Evolutionary conservation across 2,113 vertebrate genomes (phyloP).

Genomic region (Cochlearius cochlearius): DNA sequence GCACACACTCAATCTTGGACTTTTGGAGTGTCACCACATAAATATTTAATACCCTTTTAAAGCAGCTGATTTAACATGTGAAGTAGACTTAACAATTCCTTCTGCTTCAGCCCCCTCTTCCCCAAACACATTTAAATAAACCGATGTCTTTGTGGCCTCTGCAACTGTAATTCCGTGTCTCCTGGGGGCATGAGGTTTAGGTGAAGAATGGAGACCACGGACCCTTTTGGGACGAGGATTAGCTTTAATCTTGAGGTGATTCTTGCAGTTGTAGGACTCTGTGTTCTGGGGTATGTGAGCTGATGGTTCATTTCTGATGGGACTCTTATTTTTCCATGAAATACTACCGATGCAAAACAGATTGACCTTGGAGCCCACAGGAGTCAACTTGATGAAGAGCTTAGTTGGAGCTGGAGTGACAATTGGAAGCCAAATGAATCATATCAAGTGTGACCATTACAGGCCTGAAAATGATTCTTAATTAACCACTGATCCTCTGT

Average conservation of each 20-base stretch:
- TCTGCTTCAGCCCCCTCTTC: slow-evolving; percentile 26
- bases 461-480: slow-evolving; percentile 80
- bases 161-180: slow-evolving; percentile 51
- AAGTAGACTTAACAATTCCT: slow-evolving; percentile 35
- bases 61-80: slow-evolving; percentile 19
- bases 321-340: slow-evolving; percentile 54
- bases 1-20: background rate
- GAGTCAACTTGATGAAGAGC: slow-evolving; percentile 75
- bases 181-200: slow-evolving; percentile 71
- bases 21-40: background rate
- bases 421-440: slow-evolving; percentile 83
- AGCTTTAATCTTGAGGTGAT: slow-evolving; percentile 82
- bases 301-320: slow-evolving; percentile 59
- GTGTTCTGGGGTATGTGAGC: slow-evolving; percentile 53
- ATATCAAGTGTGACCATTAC: slow-evolving; percentile 81
- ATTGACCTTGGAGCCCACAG: slow-evolving; percentile 82
- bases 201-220: slow-evolving; percentile 68
- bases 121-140: slow-evolving; percentile 59
- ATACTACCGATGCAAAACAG: slow-evolving; percentile 64
- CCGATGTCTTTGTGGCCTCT: slow-evolving; percentile 54
- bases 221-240: slow-evolving; percentile 77
- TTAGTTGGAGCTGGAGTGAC: slow-evolving; percentile 80
- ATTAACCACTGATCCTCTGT: slow-evolving; percentile 84
- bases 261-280: slow-evolving; percentile 66
- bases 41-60: slow-evolving; percentile 33